Base-by-base conservation (phyloP, 2,113 vertebrate species). In the Cisticola juncidis region DNA sequence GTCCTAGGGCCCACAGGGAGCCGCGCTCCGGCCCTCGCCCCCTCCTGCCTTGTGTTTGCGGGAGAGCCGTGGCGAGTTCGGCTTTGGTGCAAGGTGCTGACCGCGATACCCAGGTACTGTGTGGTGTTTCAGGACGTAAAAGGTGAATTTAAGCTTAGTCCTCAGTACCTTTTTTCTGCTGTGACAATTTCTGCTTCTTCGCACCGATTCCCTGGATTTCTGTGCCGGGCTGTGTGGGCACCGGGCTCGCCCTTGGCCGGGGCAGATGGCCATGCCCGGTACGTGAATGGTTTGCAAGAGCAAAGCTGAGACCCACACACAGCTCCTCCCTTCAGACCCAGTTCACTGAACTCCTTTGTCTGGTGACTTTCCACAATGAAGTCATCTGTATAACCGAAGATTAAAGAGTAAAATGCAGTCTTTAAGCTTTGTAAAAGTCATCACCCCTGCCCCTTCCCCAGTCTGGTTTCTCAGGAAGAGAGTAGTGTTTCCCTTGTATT, bases 51-150 rank as follows among this genome's bases (percentile, higher is more conserved):
- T 0, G 16, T 1, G 38, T 5, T 1, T 2, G 18, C 3, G 25
- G 18, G 3, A 19, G 12, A 28, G 2, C 29, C 14, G 0, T 3
- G 28, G 0, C 2, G 3, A 18, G 61, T 0, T 33, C 2, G 9
- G 4, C 15, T 5, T 3, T 1, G 29, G 23, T 8, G 38, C 40
- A 0, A 12, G 36, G 22, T 17, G 51, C 71, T 18, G 36, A 1
- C 21, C 4, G 11, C 7, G 1, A 5, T 5, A 5, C 48, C 28
- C 54, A 4, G 48, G 4, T 7, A 22, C 42, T 4, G 7, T 12
- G 45, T 7, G 29, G 7, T 2, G 42, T 4, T 13, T 2, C 14
- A 4, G 9, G 29, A 21, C 5, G 10, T 0, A 5, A 15, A 12
- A 48, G 33, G 50, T 14, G 58, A 36, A n/a, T 25, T 28, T 28